phyloP scores from a whole-genome alignment of 2,888 invertebrate species.

The Pyrochroa serraticornis region DNA sequence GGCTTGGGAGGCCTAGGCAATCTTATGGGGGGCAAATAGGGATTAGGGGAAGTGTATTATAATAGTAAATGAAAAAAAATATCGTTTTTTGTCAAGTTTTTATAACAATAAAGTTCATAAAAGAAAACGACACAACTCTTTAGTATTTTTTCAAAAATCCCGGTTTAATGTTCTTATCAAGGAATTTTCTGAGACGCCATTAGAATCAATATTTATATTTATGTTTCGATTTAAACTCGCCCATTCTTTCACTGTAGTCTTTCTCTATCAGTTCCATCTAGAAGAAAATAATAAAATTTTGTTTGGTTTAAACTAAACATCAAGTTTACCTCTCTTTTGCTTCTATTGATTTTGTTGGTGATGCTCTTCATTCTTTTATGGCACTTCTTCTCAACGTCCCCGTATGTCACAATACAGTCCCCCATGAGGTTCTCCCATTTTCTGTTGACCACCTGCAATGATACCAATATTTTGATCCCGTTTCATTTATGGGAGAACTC shows the following conservation, averaged over 20 bases:
- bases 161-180: too few species aligned
- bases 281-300: slow-evolving; percentile 5
- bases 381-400: slow-evolving; percentile 36
- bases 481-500: too few species aligned
- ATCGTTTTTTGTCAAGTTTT: slow-evolving; percentile 16
- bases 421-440: slow-evolving; percentile 10
- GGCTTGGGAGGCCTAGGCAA: slow-evolving; percentile 61
- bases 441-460: slow-evolving; percentile 38
- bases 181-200: too few species aligned
- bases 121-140: too few species aligned
- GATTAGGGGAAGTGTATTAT: background rate
- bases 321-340: slow-evolving; percentile 37
- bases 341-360: slow-evolving; percentile 32
- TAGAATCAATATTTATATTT: too few species aligned
- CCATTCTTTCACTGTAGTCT: slow-evolving; percentile 22
- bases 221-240: slow-evolving; percentile 11
- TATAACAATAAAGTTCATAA: slow-evolving; percentile 10
- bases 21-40: slow-evolving; percentile 63
- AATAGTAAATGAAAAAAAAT: slow-evolving; percentile 1
- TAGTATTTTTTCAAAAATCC: too few species aligned
- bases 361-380: slow-evolving; percentile 36
- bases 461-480: background rate
- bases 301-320: background rate
- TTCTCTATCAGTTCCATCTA: slow-evolving; percentile 26
- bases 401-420: slow-evolving; percentile 30